Conservation (phyloP, 2,888 invertebrate species). For the Thymelicus lineola region DNA sequence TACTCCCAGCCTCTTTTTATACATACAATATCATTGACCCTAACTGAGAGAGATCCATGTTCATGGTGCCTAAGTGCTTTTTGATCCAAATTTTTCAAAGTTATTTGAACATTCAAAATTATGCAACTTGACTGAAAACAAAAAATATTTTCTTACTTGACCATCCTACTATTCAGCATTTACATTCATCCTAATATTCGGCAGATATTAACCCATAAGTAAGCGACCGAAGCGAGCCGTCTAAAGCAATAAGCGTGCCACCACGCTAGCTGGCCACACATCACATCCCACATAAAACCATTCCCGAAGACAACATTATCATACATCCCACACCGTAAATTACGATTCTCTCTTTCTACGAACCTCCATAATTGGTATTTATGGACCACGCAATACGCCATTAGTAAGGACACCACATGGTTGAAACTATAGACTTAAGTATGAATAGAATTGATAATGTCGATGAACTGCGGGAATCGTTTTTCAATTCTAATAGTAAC, state of each 20-base stretch:
- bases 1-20: too few species aligned
- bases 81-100: too few species aligned
- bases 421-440: background rate
- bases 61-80: too few species aligned
- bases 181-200: too few species aligned
- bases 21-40: too few species aligned
- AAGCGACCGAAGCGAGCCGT: background rate
- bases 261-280: background rate
- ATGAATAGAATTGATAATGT: background rate
- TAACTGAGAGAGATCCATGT: too few species aligned
- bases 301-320: constrained; percentile 47
- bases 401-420: constrained; percentile 48
- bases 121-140: too few species aligned
- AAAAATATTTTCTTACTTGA: too few species aligned
- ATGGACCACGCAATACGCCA: constrained; percentile 66
- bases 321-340: constrained; percentile 48
- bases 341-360: constrained; percentile 41
- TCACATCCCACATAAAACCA: constrained; percentile 23
- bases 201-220: constrained; percentile 1
- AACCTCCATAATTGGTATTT: constrained; percentile 64
- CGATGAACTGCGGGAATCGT: too few species aligned
- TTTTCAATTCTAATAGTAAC: too few species aligned
- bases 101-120: too few species aligned
- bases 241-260: background rate
- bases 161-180: background rate